Conservation (phyloP, 2,113 vertebrate species). For the Arvicanthis niloticus region DNA sequence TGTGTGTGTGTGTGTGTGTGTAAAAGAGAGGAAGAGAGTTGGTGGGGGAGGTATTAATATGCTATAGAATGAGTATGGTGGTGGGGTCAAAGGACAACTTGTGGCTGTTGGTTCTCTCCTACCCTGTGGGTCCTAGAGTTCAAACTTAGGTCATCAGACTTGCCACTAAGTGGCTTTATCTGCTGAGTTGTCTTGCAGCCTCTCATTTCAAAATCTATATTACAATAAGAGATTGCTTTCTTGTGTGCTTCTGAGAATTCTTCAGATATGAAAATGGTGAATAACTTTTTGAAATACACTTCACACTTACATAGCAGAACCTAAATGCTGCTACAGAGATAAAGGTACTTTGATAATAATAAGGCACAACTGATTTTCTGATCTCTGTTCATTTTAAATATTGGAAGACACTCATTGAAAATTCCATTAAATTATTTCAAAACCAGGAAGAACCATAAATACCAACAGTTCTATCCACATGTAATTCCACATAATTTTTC, state of each 20-base stretch:
- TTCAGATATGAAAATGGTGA: not conserved
- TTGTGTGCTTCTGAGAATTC: not conserved
- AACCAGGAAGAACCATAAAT: not conserved
- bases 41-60: not conserved
- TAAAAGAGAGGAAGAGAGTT: no score
- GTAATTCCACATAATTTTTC: not conserved
- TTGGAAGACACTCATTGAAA: not conserved
- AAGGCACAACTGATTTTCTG: not conserved
- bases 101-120: not conserved
- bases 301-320: constrained; percentile 19
- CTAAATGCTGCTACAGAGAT: not conserved
- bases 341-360: not conserved
- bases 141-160: not conserved
- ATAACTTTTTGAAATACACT: constrained; percentile 1
- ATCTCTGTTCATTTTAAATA: constrained; percentile 12
- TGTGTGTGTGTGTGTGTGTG: not conserved
- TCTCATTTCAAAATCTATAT: not conserved
- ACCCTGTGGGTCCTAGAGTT: not conserved
- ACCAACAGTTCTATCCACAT: not conserved
- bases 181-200: not conserved
- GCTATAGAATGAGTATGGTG: not conserved
- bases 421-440: constrained; percentile 11
- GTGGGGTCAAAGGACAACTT: not conserved
- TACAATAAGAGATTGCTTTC: not conserved
- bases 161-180: not conserved